Conservation (phyloP, 2,888 invertebrate species). For the Malthinus flaveolus region DNA sequence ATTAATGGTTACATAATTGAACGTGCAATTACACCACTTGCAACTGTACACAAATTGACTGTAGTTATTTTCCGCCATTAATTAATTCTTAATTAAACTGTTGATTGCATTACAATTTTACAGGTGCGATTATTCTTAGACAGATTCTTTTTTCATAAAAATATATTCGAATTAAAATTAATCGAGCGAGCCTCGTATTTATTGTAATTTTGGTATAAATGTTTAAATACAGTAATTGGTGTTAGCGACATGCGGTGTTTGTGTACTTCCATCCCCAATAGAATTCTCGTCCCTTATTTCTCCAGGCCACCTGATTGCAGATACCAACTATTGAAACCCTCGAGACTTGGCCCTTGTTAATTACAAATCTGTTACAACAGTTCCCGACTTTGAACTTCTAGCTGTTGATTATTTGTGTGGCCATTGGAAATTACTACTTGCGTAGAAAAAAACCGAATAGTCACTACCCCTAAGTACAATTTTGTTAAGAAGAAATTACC, state of each 20-base stretch:
- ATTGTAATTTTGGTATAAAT: conserved; percentile 20
- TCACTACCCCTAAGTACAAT: no score
- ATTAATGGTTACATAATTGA: conserved; percentile 4
- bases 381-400: conserved; percentile 21
- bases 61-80: neutral
- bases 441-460: no score
- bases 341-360: conserved; percentile 35
- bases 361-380: conserved; percentile 38
- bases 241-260: conserved; percentile 32
- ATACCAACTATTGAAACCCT: conserved; percentile 27
- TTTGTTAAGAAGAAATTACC: no score
- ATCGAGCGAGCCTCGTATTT: no score
- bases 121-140: neutral
- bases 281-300: conserved; percentile 23
- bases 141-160: neutral
- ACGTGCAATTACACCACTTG: conserved; percentile 1
- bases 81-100: neutral
- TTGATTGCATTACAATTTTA: neutral
- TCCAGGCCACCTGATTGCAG: conserved; percentile 30
- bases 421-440: conserved; percentile 9
- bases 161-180: neutral
- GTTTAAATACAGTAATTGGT: conserved; percentile 29
- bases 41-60: neutral
- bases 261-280: conserved; percentile 28
- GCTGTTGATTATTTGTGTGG: conserved; percentile 15